Evolutionary conservation across 2,888 invertebrate genomes (phyloP).

Genomic region (Loripinus fragilis): DNA sequence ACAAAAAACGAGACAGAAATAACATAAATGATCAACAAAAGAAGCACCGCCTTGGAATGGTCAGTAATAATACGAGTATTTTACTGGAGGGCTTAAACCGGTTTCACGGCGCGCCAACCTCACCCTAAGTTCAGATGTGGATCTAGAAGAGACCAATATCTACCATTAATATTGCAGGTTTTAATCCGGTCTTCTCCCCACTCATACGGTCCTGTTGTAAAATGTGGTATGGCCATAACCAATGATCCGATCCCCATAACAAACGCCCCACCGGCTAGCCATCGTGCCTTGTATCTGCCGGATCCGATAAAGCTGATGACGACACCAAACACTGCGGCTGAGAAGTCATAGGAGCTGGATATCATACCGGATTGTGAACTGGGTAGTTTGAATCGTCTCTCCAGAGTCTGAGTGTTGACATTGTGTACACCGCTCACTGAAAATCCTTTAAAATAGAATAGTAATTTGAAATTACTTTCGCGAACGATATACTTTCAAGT

Average conservation of each 20-base stretch:
- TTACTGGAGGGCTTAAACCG: too few relatives aligned
- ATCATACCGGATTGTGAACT: conserved; percentile 79
- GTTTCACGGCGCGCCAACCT: too few relatives aligned
- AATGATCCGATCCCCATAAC: conserved; percentile 88
- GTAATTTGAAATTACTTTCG: too few relatives aligned
- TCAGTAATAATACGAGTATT: too few relatives aligned
- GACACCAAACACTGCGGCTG: conserved; percentile 77
- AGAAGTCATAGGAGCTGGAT: conserved; percentile 80
- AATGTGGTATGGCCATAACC: conserved; percentile 92
- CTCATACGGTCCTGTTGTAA: conserved; percentile 88
- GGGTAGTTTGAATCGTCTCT: conserved; percentile 78
- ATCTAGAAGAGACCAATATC: too few relatives aligned
- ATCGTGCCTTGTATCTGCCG: conserved; percentile 85
- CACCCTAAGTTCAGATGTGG: too few relatives aligned
- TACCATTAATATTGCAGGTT: conserved; percentile 27
- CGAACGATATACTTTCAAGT: too few relatives aligned
- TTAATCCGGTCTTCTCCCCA: conserved; percentile 63
- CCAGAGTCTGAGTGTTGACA: conserved; percentile 79
- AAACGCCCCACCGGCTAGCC: conserved; percentile 90
- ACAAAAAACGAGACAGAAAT: too few relatives aligned
- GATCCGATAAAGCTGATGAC: conserved; percentile 74
- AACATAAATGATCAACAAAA: too few relatives aligned
- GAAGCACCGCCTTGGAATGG: too few relatives aligned
- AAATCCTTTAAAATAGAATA: conserved; percentile 79
- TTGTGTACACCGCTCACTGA: conserved; percentile 81